These are phyloP conservation scores for Stictonetta naevosa DNA, from an alignment of 2,113 vertebrate genomes.

Conservation along the genomic window DNA sequence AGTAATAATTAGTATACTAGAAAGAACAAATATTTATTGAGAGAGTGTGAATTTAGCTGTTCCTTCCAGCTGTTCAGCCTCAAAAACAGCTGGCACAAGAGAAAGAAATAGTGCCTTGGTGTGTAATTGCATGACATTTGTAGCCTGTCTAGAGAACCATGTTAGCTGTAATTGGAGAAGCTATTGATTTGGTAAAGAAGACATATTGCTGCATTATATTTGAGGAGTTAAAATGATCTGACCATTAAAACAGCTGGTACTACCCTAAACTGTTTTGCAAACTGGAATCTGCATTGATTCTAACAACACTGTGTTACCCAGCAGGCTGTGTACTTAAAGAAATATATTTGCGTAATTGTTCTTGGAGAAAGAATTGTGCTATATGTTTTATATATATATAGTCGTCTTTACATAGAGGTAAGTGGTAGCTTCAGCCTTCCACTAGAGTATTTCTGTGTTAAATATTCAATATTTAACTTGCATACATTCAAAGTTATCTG, in stretches of 20 bases:
- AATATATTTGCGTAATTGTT: neutral
- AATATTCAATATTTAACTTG: neutral
- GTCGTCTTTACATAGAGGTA: neutral
- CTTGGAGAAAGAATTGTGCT: neutral
- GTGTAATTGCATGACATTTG: neutral
- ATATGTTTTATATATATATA: no score
- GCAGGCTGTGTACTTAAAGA: neutral
- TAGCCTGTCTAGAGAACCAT: neutral
- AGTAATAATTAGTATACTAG: neutral
- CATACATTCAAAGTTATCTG: neutral
- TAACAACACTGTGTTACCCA: neutral
- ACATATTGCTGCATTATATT: neutral
- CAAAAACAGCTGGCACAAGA: neutral
- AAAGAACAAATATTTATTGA: neutral
- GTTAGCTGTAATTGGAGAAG: neutral
- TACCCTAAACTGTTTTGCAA: neutral
- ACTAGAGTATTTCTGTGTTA: neutral
- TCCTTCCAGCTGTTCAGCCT: neutral
- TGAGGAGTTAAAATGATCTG: neutral
- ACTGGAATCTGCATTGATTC: neutral
- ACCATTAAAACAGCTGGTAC: neutral
- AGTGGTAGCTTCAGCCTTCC: neutral
- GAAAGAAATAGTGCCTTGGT: neutral
- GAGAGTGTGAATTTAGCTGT: neutral
- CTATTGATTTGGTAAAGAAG: constrained; percentile 31